Evolutionary conservation across 2,113 vertebrate species (phyloP).

Genomic region (Australoheros scitulus): DNA sequence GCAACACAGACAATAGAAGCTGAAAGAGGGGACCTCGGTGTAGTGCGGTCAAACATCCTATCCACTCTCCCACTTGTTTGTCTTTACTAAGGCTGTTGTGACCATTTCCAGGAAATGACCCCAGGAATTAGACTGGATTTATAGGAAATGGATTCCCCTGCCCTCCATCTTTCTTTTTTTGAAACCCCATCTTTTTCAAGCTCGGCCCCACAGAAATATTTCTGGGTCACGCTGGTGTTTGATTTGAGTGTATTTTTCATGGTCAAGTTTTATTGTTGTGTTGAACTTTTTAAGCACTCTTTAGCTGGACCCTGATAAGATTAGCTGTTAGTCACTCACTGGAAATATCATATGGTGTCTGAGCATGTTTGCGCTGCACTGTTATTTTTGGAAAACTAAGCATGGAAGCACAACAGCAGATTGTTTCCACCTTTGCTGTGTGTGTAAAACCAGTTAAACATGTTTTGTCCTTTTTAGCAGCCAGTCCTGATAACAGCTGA

Average conservation of each 20-base stretch:
- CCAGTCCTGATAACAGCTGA: constrained; percentile 14
- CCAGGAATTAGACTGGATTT: constrained; percentile 55
- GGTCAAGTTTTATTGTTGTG: constrained; percentile 45
- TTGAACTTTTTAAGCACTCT: constrained; percentile 66
- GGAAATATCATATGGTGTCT: constrained; percentile 64
- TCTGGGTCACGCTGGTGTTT: background rate
- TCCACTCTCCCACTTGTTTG: constrained; percentile 65
- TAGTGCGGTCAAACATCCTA: constrained; percentile 68
- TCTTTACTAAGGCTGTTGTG: constrained; percentile 69
- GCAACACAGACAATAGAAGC: constrained; percentile 74
- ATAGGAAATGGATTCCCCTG: constrained; percentile 69
- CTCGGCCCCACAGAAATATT: background rate
- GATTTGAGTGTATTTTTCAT: constrained; percentile 42
- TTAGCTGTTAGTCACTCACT: constrained; percentile 65
- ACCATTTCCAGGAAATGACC: constrained; percentile 80
- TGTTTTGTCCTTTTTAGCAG: constrained; percentile 2
- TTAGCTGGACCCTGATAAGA: constrained; percentile 67
- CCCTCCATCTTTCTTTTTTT: background rate
- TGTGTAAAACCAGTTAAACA: constrained; percentile 19
- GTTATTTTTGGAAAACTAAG: constrained; percentile 67
- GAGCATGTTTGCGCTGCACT: constrained; percentile 36
- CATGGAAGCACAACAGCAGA: constrained; percentile 29
- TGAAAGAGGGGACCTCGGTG: constrained; percentile 52
- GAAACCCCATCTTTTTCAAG: background rate
- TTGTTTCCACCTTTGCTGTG: constrained; percentile 23